phyloP scores from a whole-genome alignment of 2,113 vertebrate genomes.

The Sylvilagus bachmani region DNA sequence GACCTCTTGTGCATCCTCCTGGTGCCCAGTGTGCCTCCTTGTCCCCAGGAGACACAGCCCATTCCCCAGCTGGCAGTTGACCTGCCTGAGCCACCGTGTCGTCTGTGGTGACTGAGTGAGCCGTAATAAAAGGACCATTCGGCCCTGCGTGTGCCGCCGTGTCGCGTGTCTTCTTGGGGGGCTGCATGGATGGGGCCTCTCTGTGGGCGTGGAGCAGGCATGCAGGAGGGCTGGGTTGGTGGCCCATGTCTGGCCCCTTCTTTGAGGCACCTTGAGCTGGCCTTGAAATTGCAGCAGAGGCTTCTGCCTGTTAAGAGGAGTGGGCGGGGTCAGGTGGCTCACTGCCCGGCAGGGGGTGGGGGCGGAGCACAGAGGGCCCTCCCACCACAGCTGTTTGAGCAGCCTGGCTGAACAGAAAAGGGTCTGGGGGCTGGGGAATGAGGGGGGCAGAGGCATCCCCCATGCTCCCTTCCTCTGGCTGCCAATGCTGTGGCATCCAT shows the following conservation, averaged over 20 bases:
- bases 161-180: slow-evolving; percentile 57
- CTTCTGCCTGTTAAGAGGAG: neutral
- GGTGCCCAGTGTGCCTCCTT: slow-evolving; percentile 53
- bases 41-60: slow-evolving; percentile 66
- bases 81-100: slow-evolving; percentile 69
- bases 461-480: neutral
- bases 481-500: neutral
- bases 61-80: slow-evolving; percentile 72
- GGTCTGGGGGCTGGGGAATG: neutral
- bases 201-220: neutral
- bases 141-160: slow-evolving; percentile 48
- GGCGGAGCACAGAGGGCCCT: neutral
- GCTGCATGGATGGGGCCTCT: neutral
- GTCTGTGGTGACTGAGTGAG: slow-evolving; percentile 70
- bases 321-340: neutral
- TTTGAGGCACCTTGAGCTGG: neutral
- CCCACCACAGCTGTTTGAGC: neutral
- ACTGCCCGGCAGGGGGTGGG: neutral
- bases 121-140: slow-evolving; percentile 79
- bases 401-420: too few relatives aligned
- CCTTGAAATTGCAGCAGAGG: neutral
- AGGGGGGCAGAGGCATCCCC: neutral
- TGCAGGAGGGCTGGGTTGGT: neutral
- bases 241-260: neutral
- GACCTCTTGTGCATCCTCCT: slow-evolving; percentile 56